A percentile compares a stretch with the other conserved stretches of the same genome.
These are phyloP conservation scores for Delia radicum DNA, from an alignment of 1,140 invertebrate genomes.

Conservation along the genomic window DNA sequence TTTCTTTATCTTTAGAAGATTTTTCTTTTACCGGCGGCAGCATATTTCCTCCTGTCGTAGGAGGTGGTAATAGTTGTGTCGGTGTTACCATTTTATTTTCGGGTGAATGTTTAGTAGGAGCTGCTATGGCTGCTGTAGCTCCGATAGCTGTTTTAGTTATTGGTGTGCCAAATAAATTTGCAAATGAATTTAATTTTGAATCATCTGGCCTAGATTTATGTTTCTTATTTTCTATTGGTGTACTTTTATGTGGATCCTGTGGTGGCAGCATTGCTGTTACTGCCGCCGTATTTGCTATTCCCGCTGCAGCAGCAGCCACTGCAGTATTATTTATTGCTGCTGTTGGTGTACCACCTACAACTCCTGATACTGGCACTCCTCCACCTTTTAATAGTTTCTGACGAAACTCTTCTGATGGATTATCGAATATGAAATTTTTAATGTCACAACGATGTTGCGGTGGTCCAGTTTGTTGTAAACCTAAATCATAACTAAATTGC, in stretches of 20 bases:
- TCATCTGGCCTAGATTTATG: constrained; percentile 66
- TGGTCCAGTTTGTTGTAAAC: constrained; percentile 72
- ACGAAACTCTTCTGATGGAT: constrained; percentile 86
- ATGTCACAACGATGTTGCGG: constrained; percentile 73
- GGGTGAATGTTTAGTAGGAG: constrained; percentile 55
- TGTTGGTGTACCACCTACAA: background rate
- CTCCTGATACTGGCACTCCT: constrained; percentile 59
- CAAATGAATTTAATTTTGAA: constrained; percentile 67
- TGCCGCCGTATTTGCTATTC: background rate
- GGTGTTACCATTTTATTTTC: constrained; percentile 46
- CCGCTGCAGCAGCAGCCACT: constrained; percentile 1
- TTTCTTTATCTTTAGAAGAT: constrained; percentile 44
- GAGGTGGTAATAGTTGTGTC: background rate
- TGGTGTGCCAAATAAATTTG: constrained; percentile 76
- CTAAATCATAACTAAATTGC: constrained; percentile 82
- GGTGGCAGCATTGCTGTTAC: constrained; percentile 4
- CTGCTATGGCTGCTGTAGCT: background rate
- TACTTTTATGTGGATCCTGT: background rate
- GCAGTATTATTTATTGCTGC: background rate
- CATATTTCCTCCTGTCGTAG: no score
- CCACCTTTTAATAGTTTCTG: constrained; percentile 86
- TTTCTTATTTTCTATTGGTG: constrained; percentile 59
- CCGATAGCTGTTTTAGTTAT: constrained; percentile 62
- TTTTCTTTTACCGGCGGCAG: constrained; percentile 41
- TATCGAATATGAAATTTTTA: constrained; percentile 57